A percentile compares a stretch with the other conserved stretches of the same genome.
Evolutionary conservation across 2,888 invertebrate species (phyloP).

Genomic region (Tetranychus piercei): DNA sequence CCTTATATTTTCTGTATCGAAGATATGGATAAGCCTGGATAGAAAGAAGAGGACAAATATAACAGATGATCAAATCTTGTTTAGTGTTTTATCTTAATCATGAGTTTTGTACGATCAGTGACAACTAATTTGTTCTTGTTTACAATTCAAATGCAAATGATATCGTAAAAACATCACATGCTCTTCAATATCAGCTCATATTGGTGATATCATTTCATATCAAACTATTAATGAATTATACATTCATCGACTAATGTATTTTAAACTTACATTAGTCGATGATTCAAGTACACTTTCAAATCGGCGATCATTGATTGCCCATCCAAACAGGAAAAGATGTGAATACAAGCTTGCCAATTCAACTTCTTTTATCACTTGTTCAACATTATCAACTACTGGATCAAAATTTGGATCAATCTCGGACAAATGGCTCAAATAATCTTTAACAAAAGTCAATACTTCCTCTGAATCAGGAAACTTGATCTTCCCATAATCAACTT

Average conservation of each 20-base stretch:
- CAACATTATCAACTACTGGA: not conserved
- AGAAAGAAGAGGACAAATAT: no score
- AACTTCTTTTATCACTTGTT: not conserved
- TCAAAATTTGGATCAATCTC: slow-evolving; percentile 6
- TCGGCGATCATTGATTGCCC: not conserved
- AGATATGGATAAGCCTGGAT: not conserved
- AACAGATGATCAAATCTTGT: no score
- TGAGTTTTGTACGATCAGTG: not conserved
- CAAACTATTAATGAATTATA: not conserved
- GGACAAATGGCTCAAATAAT: not conserved
- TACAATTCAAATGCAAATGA: no score
- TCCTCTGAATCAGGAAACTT: not conserved
- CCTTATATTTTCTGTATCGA: not conserved
- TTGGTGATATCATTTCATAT: not conserved
- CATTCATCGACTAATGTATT: no score
- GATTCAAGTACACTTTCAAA: not conserved
- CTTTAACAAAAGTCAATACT: not conserved
- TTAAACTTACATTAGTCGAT: not conserved
- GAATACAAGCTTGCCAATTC: not conserved
- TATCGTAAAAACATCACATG: no score
- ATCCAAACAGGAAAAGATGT: slow-evolving; percentile 1
- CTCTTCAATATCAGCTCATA: no score
- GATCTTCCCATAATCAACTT: not conserved
- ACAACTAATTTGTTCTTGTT: no score
- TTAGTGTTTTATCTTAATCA: not conserved